Percentiles rank a stretch among this genome's conserved stretches.
Conservation (phyloP, 1,140 invertebrate species). For the Drosophila sechellia region DNA sequence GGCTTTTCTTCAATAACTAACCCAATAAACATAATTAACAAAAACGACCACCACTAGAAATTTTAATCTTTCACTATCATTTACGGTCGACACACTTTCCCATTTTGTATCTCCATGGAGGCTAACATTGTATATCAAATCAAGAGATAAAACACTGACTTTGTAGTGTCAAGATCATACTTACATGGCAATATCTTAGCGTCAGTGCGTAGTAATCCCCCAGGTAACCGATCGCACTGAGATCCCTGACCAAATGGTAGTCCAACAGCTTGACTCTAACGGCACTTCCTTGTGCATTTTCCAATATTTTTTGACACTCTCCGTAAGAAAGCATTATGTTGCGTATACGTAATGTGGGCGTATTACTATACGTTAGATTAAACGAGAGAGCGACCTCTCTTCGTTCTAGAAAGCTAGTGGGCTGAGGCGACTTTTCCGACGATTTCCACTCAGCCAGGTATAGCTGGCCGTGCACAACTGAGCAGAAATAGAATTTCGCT, state of each 20-base stretch:
- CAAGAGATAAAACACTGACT: not conserved
- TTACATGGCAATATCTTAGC: slow-evolving; percentile 52
- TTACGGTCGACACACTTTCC: slow-evolving; percentile 2
- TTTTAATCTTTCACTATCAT: not conserved
- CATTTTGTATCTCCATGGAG: not conserved
- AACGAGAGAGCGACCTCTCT: too few relatives aligned
- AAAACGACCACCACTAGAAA: too few relatives aligned
- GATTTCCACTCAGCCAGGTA: slow-evolving; percentile 47
- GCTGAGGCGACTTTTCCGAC: slow-evolving; percentile 16
- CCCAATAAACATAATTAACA: too few relatives aligned
- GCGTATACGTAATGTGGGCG: slow-evolving; percentile 49
- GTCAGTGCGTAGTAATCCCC: slow-evolving; percentile 72
- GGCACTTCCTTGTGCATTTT: not conserved
- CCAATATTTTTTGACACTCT: slow-evolving; percentile 55
- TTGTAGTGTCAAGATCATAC: slow-evolving; percentile 15
- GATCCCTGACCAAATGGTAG: slow-evolving; percentile 41
- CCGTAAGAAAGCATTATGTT: slow-evolving; percentile 53
- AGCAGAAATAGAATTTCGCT: slow-evolving; percentile 45
- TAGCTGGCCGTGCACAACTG: slow-evolving; percentile 50
- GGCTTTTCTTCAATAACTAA: too few relatives aligned
- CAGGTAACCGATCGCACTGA: slow-evolving; percentile 61
- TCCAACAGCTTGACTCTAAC: slow-evolving; percentile 24
- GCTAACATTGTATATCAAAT: not conserved
- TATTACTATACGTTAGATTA: slow-evolving; percentile 40
- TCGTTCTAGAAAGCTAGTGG: slow-evolving; percentile 6